Conservation (phyloP, 2,888 invertebrate genomes). For the Sabatieria punctata region DNA sequence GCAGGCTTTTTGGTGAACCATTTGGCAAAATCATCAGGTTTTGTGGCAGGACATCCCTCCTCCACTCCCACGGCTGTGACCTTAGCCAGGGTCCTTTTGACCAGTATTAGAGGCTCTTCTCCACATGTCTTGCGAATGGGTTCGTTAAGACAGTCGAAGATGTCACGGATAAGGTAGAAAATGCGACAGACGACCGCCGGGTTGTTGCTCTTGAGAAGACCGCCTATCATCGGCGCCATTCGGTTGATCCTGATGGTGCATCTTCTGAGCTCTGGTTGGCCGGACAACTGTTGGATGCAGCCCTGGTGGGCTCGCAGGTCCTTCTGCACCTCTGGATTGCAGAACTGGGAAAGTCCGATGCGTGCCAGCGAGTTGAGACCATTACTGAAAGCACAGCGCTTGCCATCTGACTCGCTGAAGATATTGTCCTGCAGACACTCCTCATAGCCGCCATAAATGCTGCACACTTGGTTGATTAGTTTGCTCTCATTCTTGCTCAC, state of each 20-base stretch:
- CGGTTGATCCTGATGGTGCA: background rate
- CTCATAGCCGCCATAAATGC: background rate
- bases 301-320: background rate
- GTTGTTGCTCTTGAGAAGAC: background rate
- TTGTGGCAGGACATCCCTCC: conserved; percentile 1
- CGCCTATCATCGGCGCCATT: background rate
- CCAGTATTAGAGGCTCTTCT: background rate
- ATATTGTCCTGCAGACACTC: background rate
- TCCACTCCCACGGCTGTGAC: background rate
- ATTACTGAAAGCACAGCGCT: background rate
- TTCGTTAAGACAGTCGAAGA: background rate
- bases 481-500: background rate
- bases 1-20: no score
- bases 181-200: background rate
- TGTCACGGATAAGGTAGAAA: background rate
- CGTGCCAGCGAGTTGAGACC: background rate
- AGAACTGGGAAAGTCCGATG: background rate
- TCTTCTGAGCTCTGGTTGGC: background rate
- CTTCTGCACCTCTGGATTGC: background rate
- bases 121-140: background rate
- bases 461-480: background rate
- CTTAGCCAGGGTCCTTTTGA: background rate
- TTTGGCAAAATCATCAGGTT: no score
- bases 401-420: background rate
- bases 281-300: background rate